Evolutionary conservation across 2,113 vertebrate genomes (phyloP), one percentile per base, ranked within the genome.

Genomic region (Gyps fulvus): DNA sequence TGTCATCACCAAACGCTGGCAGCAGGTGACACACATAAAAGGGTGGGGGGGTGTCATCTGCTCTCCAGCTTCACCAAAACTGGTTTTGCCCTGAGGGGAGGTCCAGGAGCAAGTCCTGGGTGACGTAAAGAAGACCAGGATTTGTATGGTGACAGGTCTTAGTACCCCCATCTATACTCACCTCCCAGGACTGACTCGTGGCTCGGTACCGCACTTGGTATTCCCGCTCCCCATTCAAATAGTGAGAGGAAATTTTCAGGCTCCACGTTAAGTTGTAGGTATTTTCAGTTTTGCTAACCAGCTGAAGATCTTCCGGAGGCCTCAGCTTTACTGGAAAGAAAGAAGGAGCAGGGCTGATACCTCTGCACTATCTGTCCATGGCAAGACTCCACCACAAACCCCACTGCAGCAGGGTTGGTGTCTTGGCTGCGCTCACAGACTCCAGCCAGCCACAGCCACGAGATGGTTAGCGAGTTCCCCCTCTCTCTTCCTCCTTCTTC

Each of bases 261-360:
- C n/a, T 85, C 98, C 98, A 98, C 0, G 97, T 98, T 61, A 98
- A 54, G 52, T 98, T 98, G 83, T 95, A 98, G 5, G 23, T 88
- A 36, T 65, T 89, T 29, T 93, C 69, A 27, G 65, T 95, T 34
- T 85, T 22, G 2, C 78, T 76, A 74, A 72, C 7, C 15, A 98
- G 43, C 11, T 57, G 95, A 47, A 98, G 96, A 49, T 96, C 85
- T 63, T 32, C 55, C 2, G 97, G 98, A 34, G 98, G 92, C 52
- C 95, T 61, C 77, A 98, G 96, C 74, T 96, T 98, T 79, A 98
- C 98, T 98, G 95, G 31, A 93, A 91, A 72, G 22, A 32, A 52
- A 81, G 34, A 79, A 84, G 58, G 29, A 87, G 18, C 52, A 49
- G 55, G 20, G 21, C 9, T 88, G 40, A 40, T 62, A 59, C 52